phyloP scores from a whole-genome alignment of 2,888 invertebrate species.

The Ophioninae sp. region DNA sequence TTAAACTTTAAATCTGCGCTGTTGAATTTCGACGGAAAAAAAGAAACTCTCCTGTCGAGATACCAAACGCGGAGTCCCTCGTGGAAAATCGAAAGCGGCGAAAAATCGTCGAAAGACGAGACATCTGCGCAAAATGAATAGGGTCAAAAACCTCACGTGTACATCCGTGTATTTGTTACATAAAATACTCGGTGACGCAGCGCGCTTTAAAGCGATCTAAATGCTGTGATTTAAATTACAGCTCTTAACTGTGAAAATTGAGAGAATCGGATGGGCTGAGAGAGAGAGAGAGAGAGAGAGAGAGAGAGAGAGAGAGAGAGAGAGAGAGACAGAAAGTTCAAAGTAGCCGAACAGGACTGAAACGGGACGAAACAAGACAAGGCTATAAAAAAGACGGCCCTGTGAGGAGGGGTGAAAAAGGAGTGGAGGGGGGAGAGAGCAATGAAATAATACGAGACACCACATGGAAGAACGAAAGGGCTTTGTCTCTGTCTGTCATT shows the following conservation, averaged over 20 bases:
- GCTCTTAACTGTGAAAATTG: constrained; percentile 47
- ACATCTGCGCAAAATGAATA: background rate
- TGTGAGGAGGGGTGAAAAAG: background rate
- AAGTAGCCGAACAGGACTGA: constrained; percentile 33
- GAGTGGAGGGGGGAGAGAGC: constrained; percentile 11
- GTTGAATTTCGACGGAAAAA: background rate
- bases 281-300: background rate
- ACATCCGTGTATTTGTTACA: background rate
- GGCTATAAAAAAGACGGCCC: background rate
- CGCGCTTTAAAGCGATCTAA: background rate
- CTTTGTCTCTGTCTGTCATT: background rate
- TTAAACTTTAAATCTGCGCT: background rate
- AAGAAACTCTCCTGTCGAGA: background rate
- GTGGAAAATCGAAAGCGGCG: background rate
- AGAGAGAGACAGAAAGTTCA: constrained; percentile 8
- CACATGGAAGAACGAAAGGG: constrained; percentile 58
- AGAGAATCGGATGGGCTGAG: constrained; percentile 37
- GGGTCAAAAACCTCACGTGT: background rate
- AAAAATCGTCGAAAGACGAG: background rate
- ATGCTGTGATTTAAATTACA: constrained; percentile 29
- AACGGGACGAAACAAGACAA: constrained; percentile 17
- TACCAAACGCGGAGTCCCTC: background rate
- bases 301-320: too few species aligned
- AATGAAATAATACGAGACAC: constrained; percentile 39
- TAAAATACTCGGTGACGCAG: background rate